phyloP scores from a whole-genome alignment of 2,797 vertebrate genomes.

The Scomberomorus guttatus region DNA sequence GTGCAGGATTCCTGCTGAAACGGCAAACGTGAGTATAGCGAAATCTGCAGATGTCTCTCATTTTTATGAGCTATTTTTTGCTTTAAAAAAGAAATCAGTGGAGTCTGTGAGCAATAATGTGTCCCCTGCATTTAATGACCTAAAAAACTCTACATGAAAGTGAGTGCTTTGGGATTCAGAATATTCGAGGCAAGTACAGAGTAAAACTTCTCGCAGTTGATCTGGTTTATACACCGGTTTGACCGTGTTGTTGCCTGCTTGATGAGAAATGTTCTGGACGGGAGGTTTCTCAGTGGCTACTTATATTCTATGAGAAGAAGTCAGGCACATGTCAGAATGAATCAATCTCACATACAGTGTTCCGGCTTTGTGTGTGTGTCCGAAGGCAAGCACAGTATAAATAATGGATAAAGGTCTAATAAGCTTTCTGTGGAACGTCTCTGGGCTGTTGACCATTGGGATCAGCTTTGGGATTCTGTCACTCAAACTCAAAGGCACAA shows the following conservation, averaged over 20 bases:
- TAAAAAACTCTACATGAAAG: conserved; percentile 9
- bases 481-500: conserved; percentile 69
- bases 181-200: background rate
- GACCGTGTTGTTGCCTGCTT: conserved; percentile 5
- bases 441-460: conserved; percentile 79
- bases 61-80: background rate
- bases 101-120: conserved; percentile 1
- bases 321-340: conserved; percentile 41
- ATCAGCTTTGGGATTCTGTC: conserved; percentile 81
- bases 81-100: conserved; percentile 12
- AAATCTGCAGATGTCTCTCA: conserved; percentile 2
- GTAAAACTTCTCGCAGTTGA: background rate
- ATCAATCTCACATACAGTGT: conserved; percentile 31
- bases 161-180: background rate
- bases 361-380: conserved; percentile 32
- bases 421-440: conserved; percentile 78
- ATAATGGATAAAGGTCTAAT: conserved; percentile 79
- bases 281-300: conserved; percentile 46
- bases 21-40: conserved; percentile 47
- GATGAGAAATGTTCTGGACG: conserved; percentile 37
- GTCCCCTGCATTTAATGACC: conserved; percentile 5
- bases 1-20: conserved; percentile 9
- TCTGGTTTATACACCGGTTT: conserved; percentile 1
- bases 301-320: conserved; percentile 46
- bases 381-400: conserved; percentile 57